phyloP scores from a whole-genome alignment of 2,113 vertebrate genomes.

The Gopherus flavomarginatus region DNA sequence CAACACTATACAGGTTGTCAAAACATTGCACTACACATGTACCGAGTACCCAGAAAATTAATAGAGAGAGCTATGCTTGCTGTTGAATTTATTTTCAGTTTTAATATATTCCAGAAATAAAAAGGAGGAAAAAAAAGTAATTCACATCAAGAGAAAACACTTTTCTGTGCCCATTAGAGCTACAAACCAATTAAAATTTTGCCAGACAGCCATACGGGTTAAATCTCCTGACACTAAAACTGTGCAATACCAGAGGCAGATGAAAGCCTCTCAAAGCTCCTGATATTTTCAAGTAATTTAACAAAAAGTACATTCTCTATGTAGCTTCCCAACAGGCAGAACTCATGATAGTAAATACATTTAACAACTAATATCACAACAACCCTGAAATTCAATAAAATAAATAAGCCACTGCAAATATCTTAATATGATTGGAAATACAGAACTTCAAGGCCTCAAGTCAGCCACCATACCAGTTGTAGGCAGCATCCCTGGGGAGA shows the following conservation, averaged over 20 bases:
- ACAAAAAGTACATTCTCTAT: not conserved
- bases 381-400: not conserved
- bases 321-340: not conserved
- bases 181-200: not conserved
- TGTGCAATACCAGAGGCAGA: not conserved
- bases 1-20: rapidly evolving
- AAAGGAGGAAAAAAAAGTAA: not conserved
- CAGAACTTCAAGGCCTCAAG: not conserved
- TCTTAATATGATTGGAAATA: not conserved
- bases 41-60: not conserved
- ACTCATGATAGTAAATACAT: not conserved
- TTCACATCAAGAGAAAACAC: not conserved
- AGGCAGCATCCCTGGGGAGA: not conserved
- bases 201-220: not conserved
- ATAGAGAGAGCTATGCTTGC: rapidly evolving
- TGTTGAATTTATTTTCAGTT: not conserved
- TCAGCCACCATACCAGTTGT: not conserved
- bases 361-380: not conserved
- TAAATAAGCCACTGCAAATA: not conserved
- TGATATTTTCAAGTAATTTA: not conserved
- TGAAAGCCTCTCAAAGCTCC: not conserved
- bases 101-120: not conserved
- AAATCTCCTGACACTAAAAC: not conserved
- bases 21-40: not conserved
- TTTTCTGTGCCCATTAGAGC: not conserved